Base-by-base conservation (phyloP, 2,888 invertebrate genomes). In the Zootermopsis nevadensis region DNA sequence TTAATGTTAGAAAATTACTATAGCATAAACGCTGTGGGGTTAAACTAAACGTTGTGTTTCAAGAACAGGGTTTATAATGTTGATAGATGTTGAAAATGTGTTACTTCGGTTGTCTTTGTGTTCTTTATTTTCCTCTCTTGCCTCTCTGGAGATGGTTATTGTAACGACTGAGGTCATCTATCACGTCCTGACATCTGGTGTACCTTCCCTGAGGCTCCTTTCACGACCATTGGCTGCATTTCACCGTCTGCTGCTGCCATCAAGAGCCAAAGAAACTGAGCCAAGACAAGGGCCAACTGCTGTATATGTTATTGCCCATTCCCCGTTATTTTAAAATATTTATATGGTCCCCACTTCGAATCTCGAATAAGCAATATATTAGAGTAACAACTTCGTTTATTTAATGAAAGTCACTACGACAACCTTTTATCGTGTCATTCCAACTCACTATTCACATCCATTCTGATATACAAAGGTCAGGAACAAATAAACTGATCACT, bases 91-190 rank as follows among this genome's bases (percentile, higher is more conserved):
- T 74, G 74, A 33, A 74, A 74, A 74, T 74, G n/a, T 33, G 35
- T 38, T 55, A 55, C 27, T 38, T 27, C 24, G 66, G 38, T 66
- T 67, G 69, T 69, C 81, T 81, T 48, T 66, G 81, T 81, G 4
- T 69, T 81, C 66, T 81, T 67, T 74, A 80, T 74, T 74, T 35
- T 72, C 22, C 69, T 33, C 69, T 76, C 76, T 77, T 77, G 48
- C 77, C 77, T 77, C n/a, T 77, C 19, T 48, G 60, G 27, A 81
- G 81, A 48, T 83, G 76, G 22, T 81, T 80, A 67, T 83, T 83
- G 81, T 81, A 80, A 66, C 67, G 81, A 72, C 66, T 38, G 60
- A 83, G 83, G 72, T 83, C 74, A 83, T 83, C 83, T 74, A 83
- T 83, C 83, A 83, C 55, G 60, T 76, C 67, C 76, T 81, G 81